Evolutionary conservation across 1,140 invertebrate species (phyloP).

Genomic region (Drosophila mojavensis): DNA sequence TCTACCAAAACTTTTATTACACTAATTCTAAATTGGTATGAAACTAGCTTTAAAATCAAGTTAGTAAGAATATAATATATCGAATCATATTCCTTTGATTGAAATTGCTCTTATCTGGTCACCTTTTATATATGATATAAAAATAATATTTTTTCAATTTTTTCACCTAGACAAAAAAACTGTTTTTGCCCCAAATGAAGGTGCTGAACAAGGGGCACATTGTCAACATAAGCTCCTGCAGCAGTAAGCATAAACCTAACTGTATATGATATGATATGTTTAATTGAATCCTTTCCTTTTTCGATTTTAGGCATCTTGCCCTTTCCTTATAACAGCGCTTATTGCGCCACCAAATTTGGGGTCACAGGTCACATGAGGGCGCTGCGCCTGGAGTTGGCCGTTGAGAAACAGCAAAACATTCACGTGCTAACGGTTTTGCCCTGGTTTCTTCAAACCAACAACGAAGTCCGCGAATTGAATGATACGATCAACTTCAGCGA

Average conservation of each 20-base stretch:
- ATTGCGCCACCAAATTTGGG: constrained; percentile 91
- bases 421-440: constrained; percentile 54
- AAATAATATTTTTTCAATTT: background rate
- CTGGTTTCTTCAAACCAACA: constrained; percentile 53
- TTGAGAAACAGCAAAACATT: constrained; percentile 51
- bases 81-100: too few relatives aligned
- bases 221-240: constrained; percentile 92
- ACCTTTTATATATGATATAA: too few relatives aligned
- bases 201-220: constrained; percentile 91
- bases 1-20: too few relatives aligned
- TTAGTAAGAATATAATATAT: too few relatives aligned
- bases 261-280: background rate
- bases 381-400: constrained; percentile 78
- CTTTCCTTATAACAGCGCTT: constrained; percentile 37
- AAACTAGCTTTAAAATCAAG: too few relatives aligned
- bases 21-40: too few relatives aligned
- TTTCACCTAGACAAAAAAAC: constrained; percentile 85
- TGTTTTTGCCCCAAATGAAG: constrained; percentile 93
- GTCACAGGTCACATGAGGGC: constrained; percentile 89
- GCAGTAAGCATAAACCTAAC: constrained; percentile 85
- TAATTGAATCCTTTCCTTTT: background rate
- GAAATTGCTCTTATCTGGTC: too few relatives aligned
- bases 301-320: constrained; percentile 29
- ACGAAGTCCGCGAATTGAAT: constrained; percentile 1
- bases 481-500: background rate